Evolutionary conservation across 2,797 vertebrate genomes (phyloP).

Genomic region (Ispidina picta): DNA sequence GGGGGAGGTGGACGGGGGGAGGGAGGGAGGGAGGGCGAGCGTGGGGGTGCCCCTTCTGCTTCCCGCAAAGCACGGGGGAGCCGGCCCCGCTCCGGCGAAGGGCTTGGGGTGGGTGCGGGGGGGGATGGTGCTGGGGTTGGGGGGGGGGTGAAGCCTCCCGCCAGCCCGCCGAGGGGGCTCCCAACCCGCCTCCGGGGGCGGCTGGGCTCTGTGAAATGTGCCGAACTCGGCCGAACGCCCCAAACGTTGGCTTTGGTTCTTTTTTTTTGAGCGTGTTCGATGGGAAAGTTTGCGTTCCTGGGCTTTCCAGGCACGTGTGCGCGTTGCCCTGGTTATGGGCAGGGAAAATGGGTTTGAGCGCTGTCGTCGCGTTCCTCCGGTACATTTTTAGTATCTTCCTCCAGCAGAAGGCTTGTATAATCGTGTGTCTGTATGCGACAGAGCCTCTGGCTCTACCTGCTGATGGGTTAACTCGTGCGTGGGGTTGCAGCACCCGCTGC

Average conservation of each 20-base stretch:
- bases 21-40: too few species aligned
- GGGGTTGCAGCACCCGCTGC: neutral
- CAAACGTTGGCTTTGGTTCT: neutral
- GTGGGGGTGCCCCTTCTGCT: neutral
- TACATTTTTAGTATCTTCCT: conserved; percentile 42
- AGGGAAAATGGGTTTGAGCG: conserved; percentile 12
- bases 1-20: too few species aligned
- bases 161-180: neutral
- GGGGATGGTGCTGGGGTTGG: neutral
- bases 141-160: too few species aligned
- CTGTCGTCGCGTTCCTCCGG: conserved; percentile 22
- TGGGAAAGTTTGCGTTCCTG: conserved; percentile 13
- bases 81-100: neutral
- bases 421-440: neutral
- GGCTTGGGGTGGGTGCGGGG: neutral
- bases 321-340: conserved; percentile 41
- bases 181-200: neutral
- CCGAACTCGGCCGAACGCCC: neutral
- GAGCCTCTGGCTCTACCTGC: conserved; percentile 46
- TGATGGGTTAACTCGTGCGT: neutral
- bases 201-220: neutral
- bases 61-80: neutral
- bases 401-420: conserved; percentile 32
- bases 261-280: neutral
- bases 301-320: conserved; percentile 48